These are phyloP conservation scores for Axea sp. DNA, from an alignment of 2,888 invertebrate species.

Conservation along the genomic window DNA sequence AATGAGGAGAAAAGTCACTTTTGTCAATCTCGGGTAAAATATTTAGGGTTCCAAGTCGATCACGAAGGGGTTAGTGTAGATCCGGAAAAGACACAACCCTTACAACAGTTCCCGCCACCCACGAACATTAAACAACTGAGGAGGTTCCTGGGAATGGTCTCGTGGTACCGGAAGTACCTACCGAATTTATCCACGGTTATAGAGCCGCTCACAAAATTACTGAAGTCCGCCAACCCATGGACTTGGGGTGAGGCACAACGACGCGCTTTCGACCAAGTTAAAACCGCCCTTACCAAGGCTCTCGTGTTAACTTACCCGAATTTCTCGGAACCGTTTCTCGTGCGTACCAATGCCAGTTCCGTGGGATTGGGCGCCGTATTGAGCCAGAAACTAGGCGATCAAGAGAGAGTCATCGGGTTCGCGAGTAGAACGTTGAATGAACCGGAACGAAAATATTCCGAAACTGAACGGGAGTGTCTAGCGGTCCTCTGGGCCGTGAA, in stretches of 20 bases:
- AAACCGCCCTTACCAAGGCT: too few relatives aligned
- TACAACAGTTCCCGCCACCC: background rate
- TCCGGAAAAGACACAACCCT: background rate
- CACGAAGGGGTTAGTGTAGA: background rate
- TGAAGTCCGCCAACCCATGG: background rate
- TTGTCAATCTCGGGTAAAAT: too few relatives aligned
- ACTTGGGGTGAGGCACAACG: background rate
- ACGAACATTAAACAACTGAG: background rate
- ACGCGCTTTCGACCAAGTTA: background rate
- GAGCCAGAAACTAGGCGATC: background rate
- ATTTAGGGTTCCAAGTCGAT: too few relatives aligned
- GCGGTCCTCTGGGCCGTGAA: conserved; percentile 6
- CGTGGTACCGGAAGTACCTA: background rate
- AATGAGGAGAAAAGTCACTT: conserved; percentile 46
- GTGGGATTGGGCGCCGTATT: background rate
- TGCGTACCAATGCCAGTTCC: background rate
- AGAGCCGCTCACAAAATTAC: background rate
- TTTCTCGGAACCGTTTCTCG: background rate
- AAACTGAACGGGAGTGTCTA: conserved; percentile 10
- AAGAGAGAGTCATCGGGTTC: background rate
- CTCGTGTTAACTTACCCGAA: too few relatives aligned
- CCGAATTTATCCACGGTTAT: background rate
- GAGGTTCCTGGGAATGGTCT: background rate
- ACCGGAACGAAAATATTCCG: background rate
- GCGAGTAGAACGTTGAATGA: background rate